These are phyloP conservation scores for Epiblema foenella DNA, from an alignment of 2,888 invertebrate species.

Conservation along the genomic window DNA sequence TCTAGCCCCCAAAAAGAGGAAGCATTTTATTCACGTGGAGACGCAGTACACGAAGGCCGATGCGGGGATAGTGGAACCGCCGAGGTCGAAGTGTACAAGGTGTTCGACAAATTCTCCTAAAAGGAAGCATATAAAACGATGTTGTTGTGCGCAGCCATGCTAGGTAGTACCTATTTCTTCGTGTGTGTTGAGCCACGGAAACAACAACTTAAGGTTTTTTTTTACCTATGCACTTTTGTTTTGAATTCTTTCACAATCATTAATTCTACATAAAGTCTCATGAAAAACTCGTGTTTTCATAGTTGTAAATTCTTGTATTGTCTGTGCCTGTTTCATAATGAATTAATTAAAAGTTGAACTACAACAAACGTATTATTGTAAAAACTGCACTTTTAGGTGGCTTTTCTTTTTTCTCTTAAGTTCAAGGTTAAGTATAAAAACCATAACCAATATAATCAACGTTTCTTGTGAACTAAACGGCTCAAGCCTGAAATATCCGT, in stretches of 20 bases:
- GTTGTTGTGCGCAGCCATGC: constrained; percentile 42
- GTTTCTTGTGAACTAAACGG: too few species aligned
- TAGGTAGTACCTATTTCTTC: too few species aligned
- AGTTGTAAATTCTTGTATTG: constrained; percentile 13
- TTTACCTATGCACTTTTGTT: not conserved
- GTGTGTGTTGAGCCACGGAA: not conserved
- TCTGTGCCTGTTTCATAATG: constrained; percentile 1
- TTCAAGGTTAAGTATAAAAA: too few species aligned
- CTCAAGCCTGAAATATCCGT: too few species aligned
- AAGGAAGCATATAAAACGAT: constrained; percentile 43
- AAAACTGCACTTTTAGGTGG: not conserved
- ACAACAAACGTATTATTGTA: not conserved
- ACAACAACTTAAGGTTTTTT: not conserved
- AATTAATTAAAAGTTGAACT: constrained; percentile 8
- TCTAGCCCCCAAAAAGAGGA: constrained; percentile 79
- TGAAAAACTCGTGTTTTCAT: not conserved
- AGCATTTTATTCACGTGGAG: constrained; percentile 82
- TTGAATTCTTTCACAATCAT: not conserved
- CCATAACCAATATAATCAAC: too few species aligned
- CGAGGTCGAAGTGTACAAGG: constrained; percentile 60
- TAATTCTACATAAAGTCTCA: not conserved
- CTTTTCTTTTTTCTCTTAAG: too few species aligned
- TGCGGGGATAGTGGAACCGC: constrained; percentile 68
- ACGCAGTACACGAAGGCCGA: constrained; percentile 86
- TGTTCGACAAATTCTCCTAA: constrained; percentile 50